Percentiles rank a stretch among this genome's conserved stretches.
phyloP scores from a whole-genome alignment of 2,113 vertebrate species.

The Anoplopoma fimbria region DNA sequence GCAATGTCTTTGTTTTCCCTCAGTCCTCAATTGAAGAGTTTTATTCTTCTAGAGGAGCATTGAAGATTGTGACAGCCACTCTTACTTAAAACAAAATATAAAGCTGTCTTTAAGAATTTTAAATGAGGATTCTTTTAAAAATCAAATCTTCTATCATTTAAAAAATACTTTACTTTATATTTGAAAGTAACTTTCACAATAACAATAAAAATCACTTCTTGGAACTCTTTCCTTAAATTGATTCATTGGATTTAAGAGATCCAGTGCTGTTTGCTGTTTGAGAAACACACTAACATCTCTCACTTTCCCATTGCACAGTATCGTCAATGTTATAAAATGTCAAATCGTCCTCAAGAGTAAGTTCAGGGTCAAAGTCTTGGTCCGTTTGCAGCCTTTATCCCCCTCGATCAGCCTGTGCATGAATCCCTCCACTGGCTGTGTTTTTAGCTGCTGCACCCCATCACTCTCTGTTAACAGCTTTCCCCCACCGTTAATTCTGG shows the following conservation, averaged over 20 bases:
- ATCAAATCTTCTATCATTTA: not conserved
- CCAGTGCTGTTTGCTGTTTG: not conserved
- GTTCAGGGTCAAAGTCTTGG: constrained; percentile 67
- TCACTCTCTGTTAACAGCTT: constrained; percentile 77
- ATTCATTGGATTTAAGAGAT: not conserved
- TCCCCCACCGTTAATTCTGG: constrained; percentile 71
- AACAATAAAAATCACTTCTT: not conserved
- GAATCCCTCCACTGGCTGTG: constrained; percentile 57
- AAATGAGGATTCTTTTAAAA: not conserved
- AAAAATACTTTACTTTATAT: not conserved
- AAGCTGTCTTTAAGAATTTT: not conserved
- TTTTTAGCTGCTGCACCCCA: constrained; percentile 68
- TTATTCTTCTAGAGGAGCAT: not conserved
- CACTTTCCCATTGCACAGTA: not conserved
- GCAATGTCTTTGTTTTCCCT: constrained; percentile 4
- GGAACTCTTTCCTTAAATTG: not conserved
- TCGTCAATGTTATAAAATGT: constrained; percentile 32
- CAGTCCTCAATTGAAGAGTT: constrained; percentile 6
- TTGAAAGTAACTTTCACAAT: not conserved
- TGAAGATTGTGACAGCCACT: not conserved
- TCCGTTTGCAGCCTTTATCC: constrained; percentile 52
- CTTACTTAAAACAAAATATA: constrained; percentile 9
- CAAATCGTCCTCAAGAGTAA: constrained; percentile 39
- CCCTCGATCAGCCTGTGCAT: constrained; percentile 42
- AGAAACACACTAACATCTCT: not conserved